These are phyloP conservation scores for Volucella inflata DNA, from an alignment of 2,888 invertebrate genomes.

Conservation along the genomic window DNA sequence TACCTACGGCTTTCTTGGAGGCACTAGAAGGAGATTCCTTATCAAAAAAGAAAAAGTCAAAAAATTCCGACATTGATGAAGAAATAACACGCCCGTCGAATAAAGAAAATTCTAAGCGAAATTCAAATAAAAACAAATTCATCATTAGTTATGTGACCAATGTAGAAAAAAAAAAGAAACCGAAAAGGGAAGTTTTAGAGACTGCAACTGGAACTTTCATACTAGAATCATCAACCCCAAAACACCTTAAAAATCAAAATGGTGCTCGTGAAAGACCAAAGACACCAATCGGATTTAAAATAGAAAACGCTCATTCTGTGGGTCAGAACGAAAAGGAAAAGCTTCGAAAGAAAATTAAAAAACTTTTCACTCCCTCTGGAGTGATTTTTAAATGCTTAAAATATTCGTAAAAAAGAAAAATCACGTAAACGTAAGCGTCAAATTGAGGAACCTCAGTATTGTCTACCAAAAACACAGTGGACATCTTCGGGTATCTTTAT, in stretches of 20 bases:
- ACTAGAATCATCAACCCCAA: slow-evolving; percentile 80
- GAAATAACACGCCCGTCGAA: slow-evolving; percentile 57
- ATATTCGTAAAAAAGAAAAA: slow-evolving; percentile 6
- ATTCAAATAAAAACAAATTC: slow-evolving; percentile 7
- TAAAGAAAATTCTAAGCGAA: slow-evolving; percentile 61
- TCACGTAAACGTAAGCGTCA: slow-evolving; percentile 72
- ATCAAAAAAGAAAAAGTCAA: slow-evolving; percentile 59
- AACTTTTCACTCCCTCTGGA: slow-evolving; percentile 49
- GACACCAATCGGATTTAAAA: slow-evolving; percentile 79
- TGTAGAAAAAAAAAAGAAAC: slow-evolving; percentile 41
- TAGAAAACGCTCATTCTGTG: slow-evolving; percentile 72
- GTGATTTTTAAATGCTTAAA: neutral
- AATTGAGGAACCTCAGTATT: slow-evolving; percentile 63
- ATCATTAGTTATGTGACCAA: neutral
- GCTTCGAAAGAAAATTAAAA: slow-evolving; percentile 32
- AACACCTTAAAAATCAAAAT: slow-evolving; percentile 37
- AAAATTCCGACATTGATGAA: slow-evolving; percentile 26
- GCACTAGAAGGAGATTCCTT: slow-evolving; percentile 28
- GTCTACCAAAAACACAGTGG: slow-evolving; percentile 78
- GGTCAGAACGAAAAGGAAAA: slow-evolving; percentile 65
- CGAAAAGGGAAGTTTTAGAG: slow-evolving; percentile 48
- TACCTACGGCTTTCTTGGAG: slow-evolving; percentile 66
- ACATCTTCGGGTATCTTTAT: slow-evolving; percentile 77
- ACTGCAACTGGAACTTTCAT: slow-evolving; percentile 79
- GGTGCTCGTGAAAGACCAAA: slow-evolving; percentile 79